These are phyloP conservation scores for Canis aureus DNA, from an alignment of 2,113 vertebrate genomes.

Conservation along the genomic window DNA sequence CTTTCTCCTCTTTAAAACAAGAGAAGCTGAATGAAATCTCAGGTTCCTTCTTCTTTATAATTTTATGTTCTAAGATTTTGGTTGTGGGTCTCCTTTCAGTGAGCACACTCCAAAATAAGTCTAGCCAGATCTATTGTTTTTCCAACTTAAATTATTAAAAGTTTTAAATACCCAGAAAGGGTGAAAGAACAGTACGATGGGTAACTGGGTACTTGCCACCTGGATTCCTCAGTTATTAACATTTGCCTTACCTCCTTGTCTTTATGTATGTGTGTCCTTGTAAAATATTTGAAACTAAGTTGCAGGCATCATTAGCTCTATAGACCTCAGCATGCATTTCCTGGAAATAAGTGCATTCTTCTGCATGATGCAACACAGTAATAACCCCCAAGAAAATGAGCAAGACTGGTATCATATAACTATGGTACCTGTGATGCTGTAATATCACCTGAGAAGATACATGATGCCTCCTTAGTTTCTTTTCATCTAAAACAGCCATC, in stretches of 20 bases:
- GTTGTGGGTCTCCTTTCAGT: background rate
- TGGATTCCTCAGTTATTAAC: background rate
- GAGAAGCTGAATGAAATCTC: background rate
- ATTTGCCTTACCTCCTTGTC: background rate
- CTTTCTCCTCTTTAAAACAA: background rate
- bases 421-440: fast-evolving
- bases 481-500: background rate
- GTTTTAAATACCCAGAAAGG: background rate
- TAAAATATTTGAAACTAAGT: background rate
- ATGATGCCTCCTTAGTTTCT: background rate
- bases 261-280: background rate
- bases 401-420: fast-evolving
- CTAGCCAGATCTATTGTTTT: background rate
- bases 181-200: fast-evolving
- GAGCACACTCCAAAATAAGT: background rate
- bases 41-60: background rate
- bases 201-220: too few species aligned
- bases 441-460: background rate
- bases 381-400: background rate
- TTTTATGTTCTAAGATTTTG: background rate
- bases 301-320: background rate
- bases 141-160: background rate
- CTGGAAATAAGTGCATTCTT: background rate
- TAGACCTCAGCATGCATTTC: background rate
- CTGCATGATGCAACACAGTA: too few species aligned